Evolutionary conservation across 2,888 invertebrate species (phyloP).

Genomic region (Brachynemurus nebulosus): DNA sequence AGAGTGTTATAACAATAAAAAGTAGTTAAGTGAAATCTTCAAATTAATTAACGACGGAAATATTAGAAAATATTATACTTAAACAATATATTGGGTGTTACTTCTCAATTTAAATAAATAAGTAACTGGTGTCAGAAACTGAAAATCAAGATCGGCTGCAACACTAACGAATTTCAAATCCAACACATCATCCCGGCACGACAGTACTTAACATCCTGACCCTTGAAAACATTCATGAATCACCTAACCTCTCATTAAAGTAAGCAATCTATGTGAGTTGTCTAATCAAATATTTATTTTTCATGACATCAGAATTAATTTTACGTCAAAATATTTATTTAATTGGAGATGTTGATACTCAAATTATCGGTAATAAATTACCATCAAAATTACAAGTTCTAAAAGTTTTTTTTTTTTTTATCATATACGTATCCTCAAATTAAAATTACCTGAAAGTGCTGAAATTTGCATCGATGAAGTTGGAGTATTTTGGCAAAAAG

Average conservation of each 20-base stretch:
- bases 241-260: background rate
- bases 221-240: background rate
- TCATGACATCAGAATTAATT: background rate
- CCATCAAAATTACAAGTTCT: constrained; percentile 9
- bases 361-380: constrained; percentile 9
- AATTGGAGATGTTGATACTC: constrained; percentile 6
- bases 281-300: background rate
- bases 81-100: too few relatives aligned
- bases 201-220: too few relatives aligned
- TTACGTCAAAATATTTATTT: background rate
- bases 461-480: constrained; percentile 4
- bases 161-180: too few relatives aligned
- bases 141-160: too few relatives aligned
- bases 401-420: constrained; percentile 9
- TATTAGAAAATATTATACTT: too few relatives aligned
- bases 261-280: background rate
- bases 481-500: constrained; percentile 7
- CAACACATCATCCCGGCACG: too few relatives aligned
- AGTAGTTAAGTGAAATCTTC: too few relatives aligned
- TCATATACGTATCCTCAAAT: constrained; percentile 8
- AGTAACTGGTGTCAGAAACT: too few relatives aligned
- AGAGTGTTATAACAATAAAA: too few relatives aligned
- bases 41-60: too few relatives aligned
- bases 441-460: constrained; percentile 5
- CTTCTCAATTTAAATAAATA: too few relatives aligned